Evolutionary conservation across 2,797 vertebrate genomes (phyloP), one percentile per base, ranked within the genome.

Genomic region (Lithobates sylvaticus): DNA sequence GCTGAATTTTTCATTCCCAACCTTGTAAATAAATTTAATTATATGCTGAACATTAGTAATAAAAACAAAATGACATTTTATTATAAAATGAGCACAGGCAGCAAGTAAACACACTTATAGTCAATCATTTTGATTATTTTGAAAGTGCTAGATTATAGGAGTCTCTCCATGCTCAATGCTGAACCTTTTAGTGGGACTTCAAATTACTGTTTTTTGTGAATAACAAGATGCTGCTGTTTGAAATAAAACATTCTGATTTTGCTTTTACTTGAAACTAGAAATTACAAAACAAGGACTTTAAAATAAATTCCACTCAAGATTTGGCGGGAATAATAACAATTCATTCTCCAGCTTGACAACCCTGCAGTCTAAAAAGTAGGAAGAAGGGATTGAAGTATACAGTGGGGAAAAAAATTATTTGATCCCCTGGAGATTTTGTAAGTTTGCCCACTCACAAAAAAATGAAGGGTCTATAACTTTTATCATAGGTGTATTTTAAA

Each of bases 41-140:
- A 81, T 29, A 29, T 58, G 67, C 29, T n/a, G 67, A 68, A 18
- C n/a, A 34, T 36, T 32, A 36, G 50, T 36, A 54, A 10, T 13
- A 29, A 69, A 80, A 80, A 80, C 67, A 71, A 71, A 81, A 81
- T 70, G 18, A 58, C 29, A 36, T 71, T 81, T 81, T 58, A 79
- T 36, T 71, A 8, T 70, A 58, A 69, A 69, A 54, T 32, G 68
- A 54, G 18, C 21, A 0, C 65, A 81, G 21, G 77, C 27, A 79
- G 10, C 34, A 44, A 67, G 78, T 71, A 81, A 81, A 81, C 67
- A 81, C 47, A 81, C 69, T 81, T 58, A 34, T 18, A 54, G 29
- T 58, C 42, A 81, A 81, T 81, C 78, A 81, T 44, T 81, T 58
- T 71, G 68, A 71, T 81, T 71, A 81, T 36, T 71, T 36, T 26